These are phyloP conservation scores for Falco concolor DNA, from an alignment of 2,797 vertebrate genomes.

Conservation along the genomic window DNA sequence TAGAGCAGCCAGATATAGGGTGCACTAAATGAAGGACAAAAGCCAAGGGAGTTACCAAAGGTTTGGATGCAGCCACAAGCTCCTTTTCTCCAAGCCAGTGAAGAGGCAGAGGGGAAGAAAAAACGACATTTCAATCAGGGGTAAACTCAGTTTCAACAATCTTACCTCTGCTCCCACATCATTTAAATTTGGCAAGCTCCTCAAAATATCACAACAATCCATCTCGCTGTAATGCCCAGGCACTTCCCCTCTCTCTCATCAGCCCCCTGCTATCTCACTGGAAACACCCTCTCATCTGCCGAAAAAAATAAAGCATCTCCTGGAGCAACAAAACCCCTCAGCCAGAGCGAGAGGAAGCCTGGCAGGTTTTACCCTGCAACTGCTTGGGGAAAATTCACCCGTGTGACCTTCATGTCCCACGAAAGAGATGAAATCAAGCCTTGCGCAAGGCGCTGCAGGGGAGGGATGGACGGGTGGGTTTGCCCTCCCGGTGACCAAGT, in stretches of 20 bases:
- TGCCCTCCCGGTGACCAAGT: neutral
- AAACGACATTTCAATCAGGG: neutral
- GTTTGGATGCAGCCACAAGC: neutral
- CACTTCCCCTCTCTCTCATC: neutral
- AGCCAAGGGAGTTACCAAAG: neutral
- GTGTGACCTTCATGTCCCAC: neutral
- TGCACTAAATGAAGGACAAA: neutral
- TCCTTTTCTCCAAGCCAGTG: neutral
- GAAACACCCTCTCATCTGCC: neutral
- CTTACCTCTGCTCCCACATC: accelerated
- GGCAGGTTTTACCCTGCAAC: neutral
- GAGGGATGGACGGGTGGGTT: neutral
- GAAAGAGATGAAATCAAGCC: neutral
- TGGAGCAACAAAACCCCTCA: neutral
- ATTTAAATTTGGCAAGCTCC: neutral
- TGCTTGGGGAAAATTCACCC: neutral
- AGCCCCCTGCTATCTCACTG: neutral
- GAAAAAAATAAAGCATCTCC: neutral
- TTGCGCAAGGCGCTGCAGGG: slow-evolving; percentile 24
- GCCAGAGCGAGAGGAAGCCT: neutral
- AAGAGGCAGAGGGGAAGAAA: neutral
- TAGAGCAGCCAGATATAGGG: neutral
- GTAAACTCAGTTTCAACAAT: neutral
- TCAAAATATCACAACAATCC: neutral
- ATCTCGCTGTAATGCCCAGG: neutral